Evolutionary conservation across 2,888 invertebrate genomes (phyloP), one percentile per base, ranked within the genome.

Genomic region (Cheilosia pagana): DNA sequence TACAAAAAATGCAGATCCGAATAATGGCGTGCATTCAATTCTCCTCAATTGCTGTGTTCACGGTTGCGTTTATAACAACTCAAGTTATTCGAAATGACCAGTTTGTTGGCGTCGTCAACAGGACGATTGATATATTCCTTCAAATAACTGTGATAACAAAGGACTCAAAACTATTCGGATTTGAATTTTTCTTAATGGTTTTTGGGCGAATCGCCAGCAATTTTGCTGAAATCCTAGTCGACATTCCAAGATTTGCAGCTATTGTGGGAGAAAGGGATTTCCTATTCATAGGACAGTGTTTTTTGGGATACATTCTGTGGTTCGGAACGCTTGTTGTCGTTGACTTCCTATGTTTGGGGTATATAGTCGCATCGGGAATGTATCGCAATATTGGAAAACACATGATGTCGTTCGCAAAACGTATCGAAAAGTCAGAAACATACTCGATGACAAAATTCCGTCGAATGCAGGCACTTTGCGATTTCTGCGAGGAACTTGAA

Each of bases 401-500:
- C 35, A 39, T 85, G 75, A 21, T 25, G 2, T 25, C 14, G 0
- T 41, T 85, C 4, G 55, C 31, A 1, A 53, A 71, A 16, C 81
- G 85, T 25, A 59, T 85, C 10, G 35, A 53, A 45, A 28, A 2
- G 5, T 23, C 65, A 0, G 67, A 75, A 31, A 48, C 3, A 0
- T 3, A 28, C 3, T 1, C 2, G 0, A 43, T 89, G 43, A 88
- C 87, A 14, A 52, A 74, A 8, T 88, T 88, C 55, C 87, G 81
- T 12, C 87, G 89, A 7, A 90, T 90, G 89, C 86, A 87, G 12
- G 52, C 88, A 21, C 74, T 90, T 0, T 88, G 90, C 53, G 88
- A 89, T 21, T 87, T 88, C 6, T 86, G 89, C 3, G 90, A 89
- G 28, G 89, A 89, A 35, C 75, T 90, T 62, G 89, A 90, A 12